A percentile compares a stretch with the other conserved stretches of the same genome.
phyloP scores from a whole-genome alignment of 2,888 invertebrate species.

The Himalopsyche japonica region DNA sequence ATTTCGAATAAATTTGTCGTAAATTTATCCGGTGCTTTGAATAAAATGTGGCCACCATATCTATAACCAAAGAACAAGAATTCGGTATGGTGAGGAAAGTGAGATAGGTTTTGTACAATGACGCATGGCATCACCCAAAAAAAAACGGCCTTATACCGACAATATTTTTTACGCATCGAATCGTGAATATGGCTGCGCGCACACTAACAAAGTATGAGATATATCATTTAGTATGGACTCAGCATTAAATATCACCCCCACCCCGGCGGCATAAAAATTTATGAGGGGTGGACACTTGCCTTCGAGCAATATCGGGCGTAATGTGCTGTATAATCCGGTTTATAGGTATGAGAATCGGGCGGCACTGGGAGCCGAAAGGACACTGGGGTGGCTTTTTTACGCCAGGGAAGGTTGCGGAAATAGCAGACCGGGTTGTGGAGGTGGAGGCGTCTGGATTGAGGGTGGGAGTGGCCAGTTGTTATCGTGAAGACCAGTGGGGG shows the following conservation, averaged over 20 bases:
- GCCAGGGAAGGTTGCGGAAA: neutral
- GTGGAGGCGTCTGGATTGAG: neutral
- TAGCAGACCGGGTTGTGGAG: neutral
- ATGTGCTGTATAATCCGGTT: slow-evolving; percentile 41
- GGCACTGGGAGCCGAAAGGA: slow-evolving; percentile 19
- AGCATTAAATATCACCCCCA: slow-evolving; percentile 39
- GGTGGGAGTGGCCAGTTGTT: slow-evolving; percentile 22
- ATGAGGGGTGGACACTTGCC: slow-evolving; percentile 40
- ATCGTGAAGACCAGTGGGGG: neutral
- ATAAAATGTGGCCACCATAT: too few species aligned
- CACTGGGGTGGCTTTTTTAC: slow-evolving; percentile 10
- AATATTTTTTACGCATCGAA: neutral
- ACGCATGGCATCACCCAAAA: neutral
- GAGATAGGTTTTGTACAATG: neutral
- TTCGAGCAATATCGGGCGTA: slow-evolving; percentile 39
- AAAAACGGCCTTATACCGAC: neutral
- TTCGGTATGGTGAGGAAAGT: neutral
- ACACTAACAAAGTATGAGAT: slow-evolving; percentile 18
- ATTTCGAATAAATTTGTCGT: too few species aligned
- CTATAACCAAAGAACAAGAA: too few species aligned
- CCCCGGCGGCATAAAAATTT: slow-evolving; percentile 38
- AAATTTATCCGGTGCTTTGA: too few species aligned
- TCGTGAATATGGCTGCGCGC: neutral
- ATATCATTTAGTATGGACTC: slow-evolving; percentile 36
- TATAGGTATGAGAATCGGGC: slow-evolving; percentile 38